Percentiles rank a stretch among this genome's conserved stretches.
Evolutionary conservation across 2,797 vertebrate genomes (phyloP).

Genomic region (Xenentodon cancila): DNA sequence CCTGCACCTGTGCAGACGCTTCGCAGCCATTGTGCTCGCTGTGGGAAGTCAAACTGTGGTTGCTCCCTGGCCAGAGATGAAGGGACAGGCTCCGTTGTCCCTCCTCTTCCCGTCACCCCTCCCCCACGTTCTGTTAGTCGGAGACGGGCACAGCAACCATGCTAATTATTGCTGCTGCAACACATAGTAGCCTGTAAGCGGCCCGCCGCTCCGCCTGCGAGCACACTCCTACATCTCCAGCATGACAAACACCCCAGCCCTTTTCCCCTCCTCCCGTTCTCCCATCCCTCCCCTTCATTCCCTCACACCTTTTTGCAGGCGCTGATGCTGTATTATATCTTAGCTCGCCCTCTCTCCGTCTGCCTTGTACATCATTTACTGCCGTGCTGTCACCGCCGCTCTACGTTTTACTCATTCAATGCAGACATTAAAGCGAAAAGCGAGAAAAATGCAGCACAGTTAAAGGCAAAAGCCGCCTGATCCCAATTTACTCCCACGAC

Average conservation of each 20-base stretch:
- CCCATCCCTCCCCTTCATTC: constrained; percentile 47
- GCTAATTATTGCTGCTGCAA: constrained; percentile 78
- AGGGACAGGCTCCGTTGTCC: constrained; percentile 37
- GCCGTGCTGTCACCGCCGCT: constrained; percentile 45
- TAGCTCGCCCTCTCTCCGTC: constrained; percentile 17
- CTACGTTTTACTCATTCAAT: constrained; percentile 59
- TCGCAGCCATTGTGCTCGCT: constrained; percentile 10
- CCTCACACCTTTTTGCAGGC: constrained; percentile 47
- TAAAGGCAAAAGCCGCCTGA: constrained; percentile 33
- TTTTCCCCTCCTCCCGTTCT: constrained; percentile 24
- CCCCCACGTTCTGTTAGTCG: constrained; percentile 30
- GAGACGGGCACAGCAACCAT: constrained; percentile 57
- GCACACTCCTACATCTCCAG: constrained; percentile 75
- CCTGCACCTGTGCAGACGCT: constrained; percentile 55
- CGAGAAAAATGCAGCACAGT: constrained; percentile 48
- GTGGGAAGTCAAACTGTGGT: constrained; percentile 55
- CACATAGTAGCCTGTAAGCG: constrained; percentile 73
- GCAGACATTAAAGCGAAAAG: constrained; percentile 54
- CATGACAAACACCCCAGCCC: constrained; percentile 80
- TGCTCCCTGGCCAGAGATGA: constrained; percentile 48
- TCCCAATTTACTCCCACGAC: constrained; percentile 17
- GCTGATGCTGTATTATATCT: constrained; percentile 51
- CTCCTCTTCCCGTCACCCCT: constrained; percentile 15
- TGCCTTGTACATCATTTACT: constrained; percentile 32
- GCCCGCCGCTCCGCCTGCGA: constrained; percentile 68